phyloP scores from a whole-genome alignment of 2,113 vertebrate species.

The Gymnarchus niloticus region DNA sequence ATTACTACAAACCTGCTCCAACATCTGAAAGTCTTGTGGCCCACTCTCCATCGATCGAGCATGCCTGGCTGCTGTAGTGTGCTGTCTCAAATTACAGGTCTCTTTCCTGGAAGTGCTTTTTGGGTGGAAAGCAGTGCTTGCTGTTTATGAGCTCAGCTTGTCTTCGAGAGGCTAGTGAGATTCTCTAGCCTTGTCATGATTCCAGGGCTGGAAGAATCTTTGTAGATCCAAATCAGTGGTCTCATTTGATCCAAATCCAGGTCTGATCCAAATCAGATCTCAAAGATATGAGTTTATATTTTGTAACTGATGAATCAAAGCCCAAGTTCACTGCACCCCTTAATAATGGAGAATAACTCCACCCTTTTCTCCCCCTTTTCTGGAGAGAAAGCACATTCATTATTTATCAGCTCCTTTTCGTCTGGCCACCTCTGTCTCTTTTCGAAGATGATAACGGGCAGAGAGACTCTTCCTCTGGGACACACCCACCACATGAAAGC shows the following conservation, averaged over 20 bases:
- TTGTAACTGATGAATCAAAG: neutral
- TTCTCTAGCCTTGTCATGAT: neutral
- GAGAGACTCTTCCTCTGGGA: neutral
- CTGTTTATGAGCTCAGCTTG: neutral
- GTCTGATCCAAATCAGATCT: neutral
- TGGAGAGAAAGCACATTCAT: neutral
- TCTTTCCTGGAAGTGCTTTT: slow-evolving; percentile 4
- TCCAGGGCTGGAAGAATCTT: neutral
- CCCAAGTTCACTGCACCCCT: neutral
- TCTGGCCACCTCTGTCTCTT: neutral
- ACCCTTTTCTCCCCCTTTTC: neutral
- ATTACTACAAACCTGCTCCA: neutral
- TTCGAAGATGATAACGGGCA: neutral
- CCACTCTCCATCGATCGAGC: neutral
- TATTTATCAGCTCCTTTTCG: slow-evolving; percentile 14
- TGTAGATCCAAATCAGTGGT: neutral
- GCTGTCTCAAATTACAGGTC: neutral
- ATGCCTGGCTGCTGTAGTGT: neutral
- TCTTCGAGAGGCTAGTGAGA: neutral
- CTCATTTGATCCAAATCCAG: neutral
- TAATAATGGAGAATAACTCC: neutral
- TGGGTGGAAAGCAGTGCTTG: neutral
- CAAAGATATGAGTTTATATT: neutral
- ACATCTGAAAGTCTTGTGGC: neutral
- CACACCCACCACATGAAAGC: neutral